Conservation (phyloP, 2,797 vertebrate genomes). For the Sebastes glaucus region DNA sequence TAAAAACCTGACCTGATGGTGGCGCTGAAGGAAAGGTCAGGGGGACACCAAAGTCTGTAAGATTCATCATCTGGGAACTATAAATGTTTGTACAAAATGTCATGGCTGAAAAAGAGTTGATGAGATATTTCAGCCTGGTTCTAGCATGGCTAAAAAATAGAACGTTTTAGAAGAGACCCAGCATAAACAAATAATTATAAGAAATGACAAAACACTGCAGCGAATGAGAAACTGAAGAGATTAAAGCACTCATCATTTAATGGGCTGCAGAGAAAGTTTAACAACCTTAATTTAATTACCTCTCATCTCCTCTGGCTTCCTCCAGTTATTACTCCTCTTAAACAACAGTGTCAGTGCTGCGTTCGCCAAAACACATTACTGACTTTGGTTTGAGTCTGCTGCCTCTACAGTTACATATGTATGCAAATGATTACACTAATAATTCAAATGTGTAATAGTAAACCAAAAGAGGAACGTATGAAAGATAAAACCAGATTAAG, state of each 20-base stretch:
- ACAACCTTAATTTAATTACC: background rate
- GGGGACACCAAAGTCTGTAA: no score
- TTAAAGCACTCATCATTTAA: background rate
- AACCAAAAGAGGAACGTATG: background rate
- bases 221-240: background rate
- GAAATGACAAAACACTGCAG: background rate
- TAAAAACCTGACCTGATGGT: background rate
- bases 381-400: background rate
- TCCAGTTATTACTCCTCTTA: background rate
- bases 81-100: background rate
- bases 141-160: background rate
- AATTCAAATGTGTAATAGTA: background rate
- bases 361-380: background rate
- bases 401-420: background rate
- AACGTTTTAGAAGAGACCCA: background rate
- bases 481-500: background rate
- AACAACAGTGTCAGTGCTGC: background rate
- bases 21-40: background rate
- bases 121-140: background rate
- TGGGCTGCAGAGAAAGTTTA: slow-evolving; percentile 6
- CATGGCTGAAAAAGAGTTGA: background rate
- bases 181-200: background rate
- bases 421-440: background rate
- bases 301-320: slow-evolving; percentile 5
- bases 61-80: no score